Conservation (phyloP, 2,113 vertebrate species). For the Aramus guarauna region DNA sequence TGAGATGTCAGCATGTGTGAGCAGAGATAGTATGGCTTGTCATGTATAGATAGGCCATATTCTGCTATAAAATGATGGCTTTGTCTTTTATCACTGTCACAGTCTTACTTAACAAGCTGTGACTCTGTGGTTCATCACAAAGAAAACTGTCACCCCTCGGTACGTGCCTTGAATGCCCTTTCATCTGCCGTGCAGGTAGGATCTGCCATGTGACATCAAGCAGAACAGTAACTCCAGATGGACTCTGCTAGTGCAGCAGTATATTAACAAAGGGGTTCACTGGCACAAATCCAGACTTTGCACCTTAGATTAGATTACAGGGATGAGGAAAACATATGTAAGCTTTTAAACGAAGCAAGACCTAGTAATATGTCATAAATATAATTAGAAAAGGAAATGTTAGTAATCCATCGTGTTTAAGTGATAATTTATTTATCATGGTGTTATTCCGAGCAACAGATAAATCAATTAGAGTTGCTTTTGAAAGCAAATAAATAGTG, state of each 20-base stretch:
- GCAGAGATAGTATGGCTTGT: constrained; percentile 82
- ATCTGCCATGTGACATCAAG: constrained; percentile 69
- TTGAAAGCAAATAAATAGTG: constrained; percentile 14
- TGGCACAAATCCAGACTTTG: constrained; percentile 53
- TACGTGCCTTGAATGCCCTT: constrained; percentile 70
- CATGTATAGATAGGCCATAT: constrained; percentile 79
- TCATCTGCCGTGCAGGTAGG: constrained; percentile 67
- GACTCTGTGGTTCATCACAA: constrained; percentile 82
- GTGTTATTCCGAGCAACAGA: constrained; percentile 64
- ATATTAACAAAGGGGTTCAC: constrained; percentile 38
- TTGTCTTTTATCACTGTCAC: constrained; percentile 81
- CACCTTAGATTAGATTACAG: constrained; percentile 72
- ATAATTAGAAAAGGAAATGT: constrained; percentile 67
- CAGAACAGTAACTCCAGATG: constrained; percentile 68
- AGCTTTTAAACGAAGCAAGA: constrained; percentile 44
- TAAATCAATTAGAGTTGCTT: constrained; percentile 70
- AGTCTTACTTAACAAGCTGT: constrained; percentile 75
- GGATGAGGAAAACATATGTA: constrained; percentile 57
- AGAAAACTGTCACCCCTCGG: constrained; percentile 75
- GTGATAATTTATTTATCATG: constrained; percentile 76
- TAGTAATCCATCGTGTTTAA: constrained; percentile 25
- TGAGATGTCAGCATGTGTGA: constrained; percentile 81
- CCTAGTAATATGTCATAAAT: constrained; percentile 58
- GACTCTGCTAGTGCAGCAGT: background rate
- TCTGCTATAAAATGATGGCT: constrained; percentile 71